Percentiles rank a stretch among this genome's conserved stretches.
These are phyloP conservation scores for Spilarctia lutea DNA, from an alignment of 2,888 invertebrate genomes.

Conservation along the genomic window DNA sequence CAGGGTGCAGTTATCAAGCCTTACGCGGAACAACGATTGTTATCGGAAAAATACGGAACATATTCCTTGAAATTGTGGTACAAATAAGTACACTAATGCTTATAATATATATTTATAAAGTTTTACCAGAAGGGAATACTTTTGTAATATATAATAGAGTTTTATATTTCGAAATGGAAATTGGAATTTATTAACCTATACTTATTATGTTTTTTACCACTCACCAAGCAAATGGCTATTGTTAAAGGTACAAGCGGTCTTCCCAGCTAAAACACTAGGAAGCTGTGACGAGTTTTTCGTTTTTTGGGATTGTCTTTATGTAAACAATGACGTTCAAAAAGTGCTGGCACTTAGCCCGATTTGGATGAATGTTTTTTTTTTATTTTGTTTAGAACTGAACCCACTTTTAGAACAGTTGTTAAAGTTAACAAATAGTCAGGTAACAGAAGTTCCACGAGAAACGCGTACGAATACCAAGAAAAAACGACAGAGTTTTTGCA, in stretches of 20 bases:
- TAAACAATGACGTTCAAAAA: background rate
- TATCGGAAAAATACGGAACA: constrained; percentile 19
- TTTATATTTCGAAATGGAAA: background rate
- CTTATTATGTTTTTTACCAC: background rate
- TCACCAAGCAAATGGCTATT: too few species aligned
- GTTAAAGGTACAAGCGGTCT: too few species aligned
- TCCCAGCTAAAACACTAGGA: background rate
- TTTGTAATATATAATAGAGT: background rate
- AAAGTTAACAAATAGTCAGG: too few species aligned
- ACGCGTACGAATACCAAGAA: too few species aligned
- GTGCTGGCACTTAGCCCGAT: background rate
- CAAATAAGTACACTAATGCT: background rate
- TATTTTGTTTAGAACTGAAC: background rate
- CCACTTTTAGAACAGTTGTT: background rate
- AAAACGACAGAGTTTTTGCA: too few species aligned
- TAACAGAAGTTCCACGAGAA: too few species aligned
- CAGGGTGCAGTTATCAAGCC: constrained; percentile 15
- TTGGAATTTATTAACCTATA: background rate
- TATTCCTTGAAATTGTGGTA: constrained; percentile 32
- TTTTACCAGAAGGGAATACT: background rate
- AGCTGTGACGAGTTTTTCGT: too few species aligned
- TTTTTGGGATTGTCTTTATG: background rate
- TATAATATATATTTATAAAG: background rate
- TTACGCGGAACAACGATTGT: constrained; percentile 16
- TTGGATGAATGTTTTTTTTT: background rate